Base-by-base conservation (phyloP, 2,797 vertebrate genomes). In the Mormyrops boulengeri region DNA sequence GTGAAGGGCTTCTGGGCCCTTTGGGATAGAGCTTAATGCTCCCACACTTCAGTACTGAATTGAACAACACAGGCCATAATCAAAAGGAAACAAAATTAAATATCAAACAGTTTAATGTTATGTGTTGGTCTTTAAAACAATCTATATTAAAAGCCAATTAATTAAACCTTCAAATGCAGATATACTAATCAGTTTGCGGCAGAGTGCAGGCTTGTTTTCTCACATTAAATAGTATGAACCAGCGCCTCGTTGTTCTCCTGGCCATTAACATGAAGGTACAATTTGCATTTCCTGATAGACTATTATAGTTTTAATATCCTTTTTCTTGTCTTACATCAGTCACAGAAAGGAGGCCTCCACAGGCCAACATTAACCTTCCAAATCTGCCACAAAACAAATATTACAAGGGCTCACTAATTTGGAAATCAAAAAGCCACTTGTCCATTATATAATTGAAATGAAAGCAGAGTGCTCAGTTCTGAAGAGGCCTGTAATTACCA, bases 391-490 rank as follows among this genome's bases (percentile, higher is more conserved):
- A 97, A 97, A 98, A 98, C 97, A 98, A 98, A 98, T 97, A 97
- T 95, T 97, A 99, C 98, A 98, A 98, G 97, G 97, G 97, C 97
- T 97, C 97, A 98, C 97, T 98, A 98, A 98, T 99, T 98, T 97
- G 96, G 96, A 99, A 98, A 99, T 99, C 98, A 99, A 98, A 99
- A 97, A 98, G 97, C 96, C 97, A 98, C 98, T 99, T 98, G 98
- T 98, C 98, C 97, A 96, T 98, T 98, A 97, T 97, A 97, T 97
- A 98, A 98, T 97, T 97, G 97, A 97, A 98, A 98, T 97, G 97
- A 98, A 98, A 96, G 97, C 96, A 96, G 97, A 98, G 97, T 96
- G 97, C 97, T 96, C 96, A 95, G 96, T 99, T 99, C 98, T 98
- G 97, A 99, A 97, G 97, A 97, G 96, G 96, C 95, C 95, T 96